Base-by-base conservation (phyloP, 2,113 vertebrate species). In the Athene noctua region DNA sequence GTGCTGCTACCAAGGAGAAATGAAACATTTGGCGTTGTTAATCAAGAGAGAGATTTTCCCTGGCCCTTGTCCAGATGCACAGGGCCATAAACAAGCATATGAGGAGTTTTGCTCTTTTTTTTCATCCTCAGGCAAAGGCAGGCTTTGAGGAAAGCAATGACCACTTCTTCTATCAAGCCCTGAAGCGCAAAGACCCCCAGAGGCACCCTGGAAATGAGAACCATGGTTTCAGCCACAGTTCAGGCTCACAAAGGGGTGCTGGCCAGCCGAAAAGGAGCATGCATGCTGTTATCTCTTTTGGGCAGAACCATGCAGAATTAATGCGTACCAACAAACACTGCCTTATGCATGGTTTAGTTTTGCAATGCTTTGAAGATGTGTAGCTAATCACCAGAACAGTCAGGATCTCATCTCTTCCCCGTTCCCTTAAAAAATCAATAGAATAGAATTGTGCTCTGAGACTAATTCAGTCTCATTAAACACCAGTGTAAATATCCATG, bases 401-500 rank as follows among this genome's bases (percentile, higher is more conserved):
- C 73, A 85, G 42, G 40, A 81, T 8, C 2, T 85, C 4, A 0
- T 40, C 66, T 79, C 66, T 58, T 86, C 26, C 32, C 52, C 49
- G 20, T 20, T 23, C 49, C 36, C 52, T 40, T 47, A 38, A 71
- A 90, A 51, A 71, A 62, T 71, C 74, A 75, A 77, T 71, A n/a
- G 34, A 65, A 71, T 7, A 77, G 36, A 87, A 85, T 11, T 75
- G 54, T 90, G 49, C 25, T 80, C 42, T n/a, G 51, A 91, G 66
- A 85, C 78, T 95, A 92, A 85, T 91, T 79, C 82, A 73, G 71
- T 49, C 47, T 68, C 61, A 65, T 84, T 91, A 92, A 94, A 82
- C n/a, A 67, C 26, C 57, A 82, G 34, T n/a, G 42, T 54, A 94
- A 91, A 94, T 80, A 94, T 46, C 81, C 82, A 27, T 19, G n/a